Percentiles rank a stretch among this genome's conserved stretches.
Evolutionary conservation across 2,113 vertebrate species (phyloP).

Genomic region (Indicator maculatus): DNA sequence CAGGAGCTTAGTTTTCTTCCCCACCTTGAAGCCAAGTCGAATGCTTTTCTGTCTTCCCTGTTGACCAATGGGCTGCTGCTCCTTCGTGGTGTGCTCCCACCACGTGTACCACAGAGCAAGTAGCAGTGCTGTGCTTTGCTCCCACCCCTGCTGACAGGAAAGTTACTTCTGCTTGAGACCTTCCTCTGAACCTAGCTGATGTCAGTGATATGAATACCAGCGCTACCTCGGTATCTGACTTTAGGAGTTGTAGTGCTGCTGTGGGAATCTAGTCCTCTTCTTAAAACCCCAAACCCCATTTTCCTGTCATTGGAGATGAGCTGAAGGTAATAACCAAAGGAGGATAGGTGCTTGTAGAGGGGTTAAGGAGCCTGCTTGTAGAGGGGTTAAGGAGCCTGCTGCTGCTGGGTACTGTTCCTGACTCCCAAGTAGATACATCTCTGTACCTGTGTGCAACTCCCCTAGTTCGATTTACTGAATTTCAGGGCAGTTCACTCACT

Average conservation of each 20-base stretch:
- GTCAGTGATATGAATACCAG: not conserved
- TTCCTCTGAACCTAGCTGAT: not conserved
- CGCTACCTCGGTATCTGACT: not conserved
- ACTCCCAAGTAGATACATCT: not conserved
- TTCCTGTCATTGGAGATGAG: not conserved
- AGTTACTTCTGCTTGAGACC: not conserved
- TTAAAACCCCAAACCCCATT: not conserved
- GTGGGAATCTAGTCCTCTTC: not conserved
- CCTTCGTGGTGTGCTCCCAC: not conserved
- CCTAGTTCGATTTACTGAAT: not conserved
- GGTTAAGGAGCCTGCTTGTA: not conserved
- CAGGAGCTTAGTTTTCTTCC: not conserved
- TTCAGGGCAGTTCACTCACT: not conserved
- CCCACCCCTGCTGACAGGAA: not conserved
- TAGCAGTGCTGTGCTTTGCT: not conserved
- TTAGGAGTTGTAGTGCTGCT: not conserved
- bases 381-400: not conserved
- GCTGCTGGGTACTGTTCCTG: not conserved
- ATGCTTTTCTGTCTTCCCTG: not conserved
- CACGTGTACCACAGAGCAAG: accelerated
- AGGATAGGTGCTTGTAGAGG: not conserved
- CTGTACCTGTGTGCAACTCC: accelerated
- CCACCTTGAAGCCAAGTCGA: not conserved
- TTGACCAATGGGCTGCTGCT: not conserved
- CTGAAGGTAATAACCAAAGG: not conserved